These are phyloP conservation scores for Brachyalestes nurse DNA, from an alignment of 2,797 vertebrate species.

Conservation along the genomic window DNA sequence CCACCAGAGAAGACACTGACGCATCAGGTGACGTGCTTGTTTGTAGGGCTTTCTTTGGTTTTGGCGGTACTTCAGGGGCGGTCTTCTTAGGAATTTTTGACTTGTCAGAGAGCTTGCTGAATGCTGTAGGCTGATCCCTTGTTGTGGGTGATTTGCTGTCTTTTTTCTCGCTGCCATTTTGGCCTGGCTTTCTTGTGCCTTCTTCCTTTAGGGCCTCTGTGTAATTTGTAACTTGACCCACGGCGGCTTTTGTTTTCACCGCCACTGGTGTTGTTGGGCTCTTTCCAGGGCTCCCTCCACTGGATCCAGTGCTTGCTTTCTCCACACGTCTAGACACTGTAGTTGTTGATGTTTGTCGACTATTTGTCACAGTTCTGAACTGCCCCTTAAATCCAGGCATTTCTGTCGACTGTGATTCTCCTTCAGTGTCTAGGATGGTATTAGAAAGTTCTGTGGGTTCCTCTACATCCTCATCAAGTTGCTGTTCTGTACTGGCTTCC, in stretches of 20 bases:
- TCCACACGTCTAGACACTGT: slow-evolving; percentile 58
- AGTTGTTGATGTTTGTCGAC: slow-evolving; percentile 60
- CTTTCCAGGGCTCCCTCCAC: slow-evolving; percentile 57
- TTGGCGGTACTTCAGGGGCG: slow-evolving; percentile 64
- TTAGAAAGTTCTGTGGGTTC: slow-evolving; percentile 57
- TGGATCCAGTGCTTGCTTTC: slow-evolving; percentile 55
- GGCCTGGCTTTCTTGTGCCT: slow-evolving; percentile 50
- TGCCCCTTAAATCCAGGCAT: slow-evolving; percentile 67
- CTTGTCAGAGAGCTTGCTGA: slow-evolving; percentile 57
- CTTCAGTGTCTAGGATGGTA: slow-evolving; percentile 76
- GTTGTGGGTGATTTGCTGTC: slow-evolving; percentile 55
- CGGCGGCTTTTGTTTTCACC: slow-evolving; percentile 63
- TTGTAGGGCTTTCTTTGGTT: slow-evolving; percentile 59
- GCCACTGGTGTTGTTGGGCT: slow-evolving; percentile 61
- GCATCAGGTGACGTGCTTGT: slow-evolving; percentile 52
- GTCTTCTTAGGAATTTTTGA: slow-evolving; percentile 77
- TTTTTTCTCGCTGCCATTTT: slow-evolving; percentile 56
- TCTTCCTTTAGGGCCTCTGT: slow-evolving; percentile 53
- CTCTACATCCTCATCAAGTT: slow-evolving; percentile 66
- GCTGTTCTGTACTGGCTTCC: slow-evolving; percentile 65
- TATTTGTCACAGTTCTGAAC: slow-evolving; percentile 44
- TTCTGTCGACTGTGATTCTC: slow-evolving; percentile 64
- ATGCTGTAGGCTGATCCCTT: slow-evolving; percentile 62
- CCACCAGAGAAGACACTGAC: slow-evolving; percentile 48
- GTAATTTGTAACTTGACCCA: slow-evolving; percentile 61